Evolutionary conservation across 1,140 invertebrate species (phyloP), one percentile per base, ranked within the genome.

Genomic region (Medauroidea extradentata): DNA sequence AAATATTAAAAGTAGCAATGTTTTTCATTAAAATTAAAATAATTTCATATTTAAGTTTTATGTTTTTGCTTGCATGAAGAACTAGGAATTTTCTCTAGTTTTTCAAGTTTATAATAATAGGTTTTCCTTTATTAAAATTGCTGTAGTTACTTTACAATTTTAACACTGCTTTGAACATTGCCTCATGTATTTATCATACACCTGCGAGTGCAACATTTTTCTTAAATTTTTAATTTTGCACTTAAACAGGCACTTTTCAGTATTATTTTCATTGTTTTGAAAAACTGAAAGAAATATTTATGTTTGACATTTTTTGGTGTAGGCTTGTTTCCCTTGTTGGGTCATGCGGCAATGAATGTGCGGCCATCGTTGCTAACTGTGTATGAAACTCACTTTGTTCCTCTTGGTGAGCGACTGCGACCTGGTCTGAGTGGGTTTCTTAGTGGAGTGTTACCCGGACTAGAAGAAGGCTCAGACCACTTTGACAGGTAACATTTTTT

Each of bases 341-440:
- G 88, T 9, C 86, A 95, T 80, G 91, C 93, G 60, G 92, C 92
- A 18, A 95, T 95, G 86, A 93, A 90, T 73, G 91, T 94, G 8
- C 85, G 92, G 67, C 90, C 91, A 11, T 80, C 84, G 3, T 76
- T 97, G 42, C 72, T 97, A 53, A 85, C 81, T n/a, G 83, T 97
- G 53, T 97, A 96, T 73, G 94, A 97, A 78, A 91, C 84, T 16
- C 93, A 95, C 75, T 94, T 97, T 79, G 84, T 96, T 23, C 90
- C 91, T 11, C 78, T 97, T 41, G 87, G 89, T 29, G 83, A 86
- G 63, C 81, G 87, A 63, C 76, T 97, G 18, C 80, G 89, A 52
- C 93, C 94, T 13, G 91, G 88, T 3, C 75, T 97, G 8, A 89
- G 90, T 73, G 94, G 94, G 14, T 91, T 97, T 71, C 71, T 95